These are phyloP conservation scores for Panthera tigris DNA, from an alignment of 2,113 vertebrate genomes.

Conservation along the genomic window DNA sequence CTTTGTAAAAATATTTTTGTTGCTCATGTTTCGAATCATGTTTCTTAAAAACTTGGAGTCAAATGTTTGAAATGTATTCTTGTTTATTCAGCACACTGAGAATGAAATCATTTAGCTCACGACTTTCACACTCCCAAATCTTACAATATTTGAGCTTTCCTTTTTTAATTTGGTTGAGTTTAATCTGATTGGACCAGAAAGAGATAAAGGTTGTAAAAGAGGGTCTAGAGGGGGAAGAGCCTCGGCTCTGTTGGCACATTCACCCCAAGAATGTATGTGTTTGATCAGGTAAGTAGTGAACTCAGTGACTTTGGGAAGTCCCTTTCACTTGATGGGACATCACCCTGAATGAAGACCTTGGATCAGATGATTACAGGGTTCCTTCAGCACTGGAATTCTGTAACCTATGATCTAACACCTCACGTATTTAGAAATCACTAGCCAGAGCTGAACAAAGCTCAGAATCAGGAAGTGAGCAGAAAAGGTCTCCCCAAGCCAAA, in stretches of 20 bases:
- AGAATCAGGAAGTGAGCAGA: not conserved
- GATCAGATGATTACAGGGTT: not conserved
- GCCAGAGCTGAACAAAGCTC: not conserved
- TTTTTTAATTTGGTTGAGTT: not conserved
- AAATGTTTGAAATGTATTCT: not conserved
- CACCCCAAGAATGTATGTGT: rapidly evolving
- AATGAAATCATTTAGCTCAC: not conserved
- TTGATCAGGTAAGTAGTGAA: not conserved
- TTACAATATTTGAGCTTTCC: not conserved
- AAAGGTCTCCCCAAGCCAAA: not conserved
- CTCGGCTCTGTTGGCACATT: too few species aligned
- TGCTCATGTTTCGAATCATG: not conserved
- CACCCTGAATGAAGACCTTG: not conserved
- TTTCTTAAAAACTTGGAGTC: not conserved
- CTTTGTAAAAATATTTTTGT: not conserved
- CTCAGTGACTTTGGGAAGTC: not conserved
- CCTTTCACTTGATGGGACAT: not conserved
- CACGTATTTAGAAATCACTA: not conserved
- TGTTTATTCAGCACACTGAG: not conserved
- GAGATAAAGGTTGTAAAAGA: not conserved
- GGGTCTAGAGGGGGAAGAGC: rapidly evolving
- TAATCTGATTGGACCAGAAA: not conserved
- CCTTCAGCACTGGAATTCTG: not conserved
- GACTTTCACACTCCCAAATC: not conserved
- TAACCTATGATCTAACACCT: not conserved